Percentiles rank a stretch among this genome's conserved stretches.
Evolutionary conservation across 2,888 invertebrate genomes (phyloP).

Genomic region (Rhimphoctona megacephalus): DNA sequence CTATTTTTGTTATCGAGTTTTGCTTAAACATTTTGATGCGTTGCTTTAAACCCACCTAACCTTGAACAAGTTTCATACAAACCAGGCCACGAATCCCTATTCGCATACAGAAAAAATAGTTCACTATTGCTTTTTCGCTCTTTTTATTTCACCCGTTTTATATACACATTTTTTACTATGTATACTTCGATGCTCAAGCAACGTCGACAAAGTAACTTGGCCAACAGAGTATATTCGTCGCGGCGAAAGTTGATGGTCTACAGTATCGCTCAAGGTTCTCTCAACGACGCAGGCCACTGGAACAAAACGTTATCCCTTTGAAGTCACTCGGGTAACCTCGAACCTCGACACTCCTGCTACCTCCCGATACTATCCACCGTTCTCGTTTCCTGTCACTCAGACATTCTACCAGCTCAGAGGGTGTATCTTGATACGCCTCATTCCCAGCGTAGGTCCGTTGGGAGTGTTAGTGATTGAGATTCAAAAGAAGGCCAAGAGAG

Average conservation of each 20-base stretch:
- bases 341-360: slow-evolving; percentile 41
- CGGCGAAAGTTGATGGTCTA: slow-evolving; percentile 14
- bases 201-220: neutral
- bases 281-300: slow-evolving; percentile 33
- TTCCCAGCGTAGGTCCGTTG: slow-evolving; percentile 23
- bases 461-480: slow-evolving; percentile 35
- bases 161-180: slow-evolving; percentile 15
- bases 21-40: neutral
- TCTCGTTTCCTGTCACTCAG: slow-evolving; percentile 32
- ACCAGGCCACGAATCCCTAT: slow-evolving; percentile 35
- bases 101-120: slow-evolving; percentile 13
- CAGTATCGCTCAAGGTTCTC: slow-evolving; percentile 46
- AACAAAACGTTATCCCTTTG: slow-evolving; percentile 64
- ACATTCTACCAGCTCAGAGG: slow-evolving; percentile 31
- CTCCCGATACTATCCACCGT: slow-evolving; percentile 19
- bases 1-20: neutral
- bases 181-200: neutral
- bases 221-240: neutral
- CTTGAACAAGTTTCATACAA: slow-evolving; percentile 5
- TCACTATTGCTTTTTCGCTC: slow-evolving; percentile 5
- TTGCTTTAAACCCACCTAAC: slow-evolving; percentile 1
- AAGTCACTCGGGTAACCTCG: slow-evolving; percentile 58
- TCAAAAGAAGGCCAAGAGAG: slow-evolving; percentile 17
- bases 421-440: slow-evolving; percentile 37
- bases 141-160: neutral